Evolutionary conservation across 2,888 invertebrate species (phyloP).

Genomic region (Agonum fuliginosum): DNA sequence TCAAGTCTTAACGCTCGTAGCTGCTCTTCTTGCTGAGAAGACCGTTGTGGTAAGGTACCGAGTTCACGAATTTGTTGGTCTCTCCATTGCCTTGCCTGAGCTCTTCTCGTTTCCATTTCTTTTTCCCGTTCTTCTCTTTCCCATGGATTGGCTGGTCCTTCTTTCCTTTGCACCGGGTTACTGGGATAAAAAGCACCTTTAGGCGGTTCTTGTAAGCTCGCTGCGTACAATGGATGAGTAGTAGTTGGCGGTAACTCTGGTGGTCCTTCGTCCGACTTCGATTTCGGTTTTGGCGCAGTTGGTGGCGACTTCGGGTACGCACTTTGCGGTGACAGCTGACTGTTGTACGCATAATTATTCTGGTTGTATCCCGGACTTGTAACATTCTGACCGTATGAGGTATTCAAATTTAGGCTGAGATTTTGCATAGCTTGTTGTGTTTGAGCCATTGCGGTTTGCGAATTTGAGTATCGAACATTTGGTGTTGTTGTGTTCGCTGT

Average conservation of each 20-base stretch:
- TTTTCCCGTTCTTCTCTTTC: constrained; percentile 93
- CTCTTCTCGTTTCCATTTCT: constrained; percentile 82
- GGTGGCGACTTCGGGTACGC: constrained; percentile 73
- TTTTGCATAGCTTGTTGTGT: constrained; percentile 57
- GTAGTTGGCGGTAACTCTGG: constrained; percentile 83
- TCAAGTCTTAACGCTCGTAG: constrained; percentile 92
- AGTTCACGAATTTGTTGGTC: constrained; percentile 92
- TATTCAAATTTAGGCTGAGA: constrained; percentile 51
- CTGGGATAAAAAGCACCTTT: constrained; percentile 83
- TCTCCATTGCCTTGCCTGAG: constrained; percentile 85
- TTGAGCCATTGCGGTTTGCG: constrained; percentile 64
- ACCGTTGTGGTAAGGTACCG: constrained; percentile 80
- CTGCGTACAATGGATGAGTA: constrained; percentile 84
- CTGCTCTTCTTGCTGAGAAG: constrained; percentile 90
- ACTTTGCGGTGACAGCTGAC: constrained; percentile 72
- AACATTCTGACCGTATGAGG: constrained; percentile 47
- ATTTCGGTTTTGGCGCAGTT: constrained; percentile 75
- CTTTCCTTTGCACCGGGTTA: constrained; percentile 61
- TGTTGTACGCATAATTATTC: constrained; percentile 64
- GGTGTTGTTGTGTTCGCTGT: constrained; percentile 63
- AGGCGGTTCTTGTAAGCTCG: constrained; percentile 84
- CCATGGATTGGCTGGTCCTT: constrained; percentile 86
- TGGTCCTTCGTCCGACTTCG: constrained; percentile 70
- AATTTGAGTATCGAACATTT: constrained; percentile 63
- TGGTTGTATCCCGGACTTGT: constrained; percentile 60